A percentile compares a stretch with the other conserved stretches of the same genome.
phyloP scores from a whole-genome alignment of 2,888 invertebrate genomes.

The Aleiodes leptofemur region DNA sequence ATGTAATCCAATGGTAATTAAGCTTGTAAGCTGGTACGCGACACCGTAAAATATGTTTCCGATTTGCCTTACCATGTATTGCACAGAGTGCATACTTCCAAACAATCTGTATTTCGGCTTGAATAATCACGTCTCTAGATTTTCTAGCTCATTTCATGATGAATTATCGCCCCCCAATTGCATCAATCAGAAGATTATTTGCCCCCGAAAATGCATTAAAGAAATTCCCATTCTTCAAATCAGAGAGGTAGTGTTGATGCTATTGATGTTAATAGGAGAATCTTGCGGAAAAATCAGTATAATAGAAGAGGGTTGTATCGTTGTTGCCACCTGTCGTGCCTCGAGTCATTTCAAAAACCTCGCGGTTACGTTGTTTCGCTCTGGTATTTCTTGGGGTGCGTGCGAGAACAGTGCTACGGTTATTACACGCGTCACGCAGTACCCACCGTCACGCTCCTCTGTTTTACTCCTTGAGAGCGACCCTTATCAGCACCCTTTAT shows the following conservation, averaged over 20 bases:
- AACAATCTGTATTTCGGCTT: conserved; percentile 35
- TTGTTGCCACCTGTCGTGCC: conserved; percentile 50
- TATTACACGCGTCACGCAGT: conserved; percentile 74
- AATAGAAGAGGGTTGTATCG: not conserved
- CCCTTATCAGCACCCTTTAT: conserved; percentile 72
- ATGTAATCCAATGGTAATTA: conserved; percentile 73
- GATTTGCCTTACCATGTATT: conserved; percentile 54
- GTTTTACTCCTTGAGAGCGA: conserved; percentile 54
- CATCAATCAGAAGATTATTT: conserved; percentile 28
- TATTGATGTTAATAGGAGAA: conserved; percentile 29
- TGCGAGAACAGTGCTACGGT: conserved; percentile 71
- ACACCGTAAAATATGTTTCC: conserved; percentile 61
- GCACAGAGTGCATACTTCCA: conserved; percentile 16
- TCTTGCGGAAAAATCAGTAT: conserved; percentile 15
- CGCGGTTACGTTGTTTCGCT: conserved; percentile 43
- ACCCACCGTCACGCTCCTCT: conserved; percentile 68
- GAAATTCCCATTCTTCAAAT: not conserved
- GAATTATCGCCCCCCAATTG: not conserved
- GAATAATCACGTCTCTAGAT: conserved; percentile 43
- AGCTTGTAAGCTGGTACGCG: conserved; percentile 66
- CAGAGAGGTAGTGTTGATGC: not conserved
- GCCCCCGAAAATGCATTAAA: not conserved
- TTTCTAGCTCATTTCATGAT: conserved; percentile 19
- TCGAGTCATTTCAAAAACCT: conserved; percentile 47
- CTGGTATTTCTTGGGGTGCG: conserved; percentile 63